A percentile compares a stretch with the other conserved stretches of the same genome.
Evolutionary conservation across 1,140 invertebrate species (phyloP).

Genomic region (Drosophila malerkotliana): DNA sequence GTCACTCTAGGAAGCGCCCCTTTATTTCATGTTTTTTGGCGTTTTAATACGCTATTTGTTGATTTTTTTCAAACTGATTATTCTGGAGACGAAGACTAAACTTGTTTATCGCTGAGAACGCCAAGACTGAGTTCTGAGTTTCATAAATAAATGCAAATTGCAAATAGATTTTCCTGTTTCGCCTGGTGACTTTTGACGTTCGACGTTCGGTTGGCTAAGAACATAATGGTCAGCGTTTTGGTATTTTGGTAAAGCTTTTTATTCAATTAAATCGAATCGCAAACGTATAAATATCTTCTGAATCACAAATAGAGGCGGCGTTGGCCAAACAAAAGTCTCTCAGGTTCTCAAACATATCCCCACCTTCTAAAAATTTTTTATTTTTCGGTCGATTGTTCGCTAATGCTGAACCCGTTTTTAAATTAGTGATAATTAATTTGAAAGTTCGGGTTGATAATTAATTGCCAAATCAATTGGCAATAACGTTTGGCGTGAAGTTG

Average conservation of each 20-base stretch:
- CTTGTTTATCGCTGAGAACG: conserved; percentile 58
- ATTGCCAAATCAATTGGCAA: conserved; percentile 51
- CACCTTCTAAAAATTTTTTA: conserved; percentile 3
- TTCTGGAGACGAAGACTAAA: conserved; percentile 56
- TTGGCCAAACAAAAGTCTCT: conserved; percentile 23
- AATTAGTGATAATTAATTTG: conserved; percentile 76
- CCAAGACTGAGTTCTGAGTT: conserved; percentile 29
- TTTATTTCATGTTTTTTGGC: conserved; percentile 41
- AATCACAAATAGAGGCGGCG: conserved; percentile 36
- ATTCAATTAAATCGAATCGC: conserved; percentile 48
- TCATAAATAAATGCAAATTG: conserved; percentile 75
- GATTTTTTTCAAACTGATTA: conserved; percentile 3
- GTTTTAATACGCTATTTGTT: conserved; percentile 11
- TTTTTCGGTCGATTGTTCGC: conserved; percentile 12
- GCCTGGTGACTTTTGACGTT: neutral
- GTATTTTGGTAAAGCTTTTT: conserved; percentile 44
- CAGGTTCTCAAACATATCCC: conserved; percentile 58
- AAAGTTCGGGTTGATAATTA: conserved; percentile 68
- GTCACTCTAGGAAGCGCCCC: conserved; percentile 47
- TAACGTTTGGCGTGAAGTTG: conserved; percentile 29
- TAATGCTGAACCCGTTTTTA: conserved; percentile 71
- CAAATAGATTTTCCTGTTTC: conserved; percentile 71
- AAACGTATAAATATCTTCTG: conserved; percentile 49
- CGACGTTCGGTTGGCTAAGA: neutral
- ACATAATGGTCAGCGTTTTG: conserved; percentile 27